Conservation (phyloP, 2,888 invertebrate species). For the Mythimna albipuncta region DNA sequence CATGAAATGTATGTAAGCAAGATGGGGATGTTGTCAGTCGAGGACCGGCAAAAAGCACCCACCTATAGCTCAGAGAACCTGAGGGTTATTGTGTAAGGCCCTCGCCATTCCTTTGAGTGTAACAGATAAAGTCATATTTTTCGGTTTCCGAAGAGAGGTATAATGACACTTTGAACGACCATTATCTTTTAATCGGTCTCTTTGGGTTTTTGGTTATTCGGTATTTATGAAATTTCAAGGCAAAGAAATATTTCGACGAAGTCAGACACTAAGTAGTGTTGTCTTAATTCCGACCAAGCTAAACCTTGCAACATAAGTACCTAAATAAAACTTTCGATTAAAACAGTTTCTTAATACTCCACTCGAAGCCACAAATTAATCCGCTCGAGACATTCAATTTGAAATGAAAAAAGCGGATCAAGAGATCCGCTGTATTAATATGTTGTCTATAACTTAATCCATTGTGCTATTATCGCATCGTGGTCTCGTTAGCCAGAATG, state of each 20-base stretch:
- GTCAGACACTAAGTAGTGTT: not conserved
- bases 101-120: constrained; percentile 83
- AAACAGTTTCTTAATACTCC: not conserved
- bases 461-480: constrained; percentile 37
- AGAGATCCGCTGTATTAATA: constrained; percentile 29
- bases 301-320: no score
- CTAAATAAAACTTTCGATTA: not conserved
- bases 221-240: not conserved
- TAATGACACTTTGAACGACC: constrained; percentile 60
- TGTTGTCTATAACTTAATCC: constrained; percentile 51
- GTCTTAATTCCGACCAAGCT: not conserved
- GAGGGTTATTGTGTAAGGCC: constrained; percentile 80
- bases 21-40: constrained; percentile 81
- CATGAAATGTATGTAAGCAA: constrained; percentile 90
- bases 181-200: constrained; percentile 66
- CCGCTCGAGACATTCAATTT: constrained; percentile 6
- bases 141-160: constrained; percentile 67
- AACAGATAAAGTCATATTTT: constrained; percentile 78
- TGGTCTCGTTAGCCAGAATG: constrained; percentile 63
- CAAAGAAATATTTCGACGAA: not conserved
- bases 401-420: not conserved
- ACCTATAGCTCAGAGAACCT: constrained; percentile 73
- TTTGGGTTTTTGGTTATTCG: constrained; percentile 6
- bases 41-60: constrained; percentile 77
- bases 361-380: constrained; percentile 8